Base-by-base conservation (phyloP, 2,888 invertebrate species). In the Cosmopolites sordidus region DNA sequence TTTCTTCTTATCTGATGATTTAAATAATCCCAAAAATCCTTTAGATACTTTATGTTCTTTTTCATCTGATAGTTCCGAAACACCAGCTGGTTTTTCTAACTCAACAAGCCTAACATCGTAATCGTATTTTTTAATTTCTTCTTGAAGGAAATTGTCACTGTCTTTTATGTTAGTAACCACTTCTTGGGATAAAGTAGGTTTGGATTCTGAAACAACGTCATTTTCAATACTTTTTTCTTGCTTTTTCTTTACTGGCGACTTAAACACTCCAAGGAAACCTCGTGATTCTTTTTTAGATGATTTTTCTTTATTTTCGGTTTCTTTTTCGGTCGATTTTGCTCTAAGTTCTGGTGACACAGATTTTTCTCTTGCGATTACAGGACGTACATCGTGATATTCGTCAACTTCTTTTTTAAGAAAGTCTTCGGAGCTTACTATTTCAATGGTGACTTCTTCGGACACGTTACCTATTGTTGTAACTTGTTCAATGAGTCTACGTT, bases 121-220 rank as follows among this genome's bases (percentile, higher is more conserved):
- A n/a, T n/a, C n/a, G 46, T 65, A 69, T 33, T 62, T 58, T 41
- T 63, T 58, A 43, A 68, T 55, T 66, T 71, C 71, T 39, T 62
- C 60, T 48, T 55, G 51, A 9, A 66, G 43, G 38, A 67, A 67
- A 11, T 40, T 39, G 11, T 60, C 52, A 5, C 59, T 54, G 5
- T 63, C 45, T 16, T 54, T 33, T 51, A 62, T 64, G 42, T 60
- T 39, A 15, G 29, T 29, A 1, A 60, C 9, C 11, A 53, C 60
- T 17, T 52, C 51, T 30, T 58, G 56, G 15, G 59, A 54, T 15
- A 61, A 27, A 8, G 44, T 33, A 8, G 56, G 49, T 49, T 55
- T 51, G 14, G 14, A 37, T 16, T 46, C 30, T 49, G 16, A 22
- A 14, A 12, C 6, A 2, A 37, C 12, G 17, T 42, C 37, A 9